Evolutionary conservation across 2,113 vertebrate genomes (phyloP), one percentile per base, ranked within the genome.

Genomic region (Muntiacus reevesi): DNA sequence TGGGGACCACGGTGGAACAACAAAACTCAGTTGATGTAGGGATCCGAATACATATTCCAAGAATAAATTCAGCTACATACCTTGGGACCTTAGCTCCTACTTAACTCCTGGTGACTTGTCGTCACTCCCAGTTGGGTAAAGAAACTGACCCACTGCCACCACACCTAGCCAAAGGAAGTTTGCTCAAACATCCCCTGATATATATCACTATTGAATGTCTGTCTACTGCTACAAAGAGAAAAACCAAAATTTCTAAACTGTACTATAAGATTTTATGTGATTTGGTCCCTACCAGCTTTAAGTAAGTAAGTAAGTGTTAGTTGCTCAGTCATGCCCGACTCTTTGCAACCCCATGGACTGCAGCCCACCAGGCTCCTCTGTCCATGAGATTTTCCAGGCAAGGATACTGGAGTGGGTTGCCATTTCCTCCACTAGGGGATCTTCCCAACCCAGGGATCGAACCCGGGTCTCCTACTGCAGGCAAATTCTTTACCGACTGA

Each of bases 281-380:
- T 62, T 36, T 76, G 43, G 27, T n/a, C 14, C 43, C 15, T 96
- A n/a, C 30, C 23, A 47, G 19, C 17, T 50, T 45, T 45, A 78
- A 67, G 8, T 71, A 36, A 71, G 30, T 64, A 62, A 64, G 33
- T n/a, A 36, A 36, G n/a, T 71, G 10, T 71, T 71, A 23, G 67
- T 71, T 1, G 0, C n/a, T 71, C 67, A 71, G n/a, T 71, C 0
- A 0, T 23, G 19, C 67, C n/a, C 1, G 0, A 71, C 67, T 71
- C n/a, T 40, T 71, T 23, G n/a, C 67, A 23, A 40, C n/a, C 33
- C n/a, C n/a, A 12, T 1, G 67, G 67, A 23, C n/a, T 40, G 19
- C 5, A 40, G n/a, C 67, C 67, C 67, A 71, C 19, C n/a, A 71
- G n/a, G n/a, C 19, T 40, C n/a, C 67, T 40, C n/a, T 71, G 67